Base-by-base conservation (phyloP, 1,140 invertebrate genomes). In the Cyphomyrmex costatus region DNA sequence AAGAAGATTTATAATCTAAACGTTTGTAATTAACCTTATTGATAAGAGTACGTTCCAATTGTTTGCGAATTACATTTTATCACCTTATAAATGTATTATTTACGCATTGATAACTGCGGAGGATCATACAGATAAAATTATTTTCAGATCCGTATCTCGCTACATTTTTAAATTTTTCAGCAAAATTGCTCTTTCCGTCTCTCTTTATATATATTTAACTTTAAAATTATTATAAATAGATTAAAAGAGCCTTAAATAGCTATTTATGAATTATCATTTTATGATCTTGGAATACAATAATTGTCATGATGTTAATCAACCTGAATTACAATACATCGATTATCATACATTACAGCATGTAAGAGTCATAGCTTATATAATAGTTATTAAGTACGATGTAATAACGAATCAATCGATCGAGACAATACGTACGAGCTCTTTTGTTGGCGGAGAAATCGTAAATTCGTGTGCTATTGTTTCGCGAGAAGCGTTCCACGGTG, bases 401-500 rank as follows among this genome's bases (percentile, higher is more conserved):
- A 78, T 65, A 78, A 51, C 60, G 60, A 79, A 21, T 65, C 60
- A 51, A 79, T 66, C 27, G 76, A 42, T 36, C 73, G 76, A 19
- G 42, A 79, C 76, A 19, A 77, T 42, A 53, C 12, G 33, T 8
- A 33, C 73, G 33, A 36, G 53, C 27, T 46, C 27, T 65, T 79
- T 79, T 79, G 58, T 78, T 49, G 30, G 30, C 46, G n/a, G 66
- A 21, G 51, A 33, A 82, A 56, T 71, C 65, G 79, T 46, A 33
- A 46, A 71, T 70, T 58, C 78, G 65, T 12, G 51, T 30, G 27
- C 58, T 63, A 77, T 42, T 63, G 60, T 49, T 46, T n/a, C 60
- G 6, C 30, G 78, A 27, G 51, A n/a, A 71, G 21, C 27, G 71
- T 84, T 65, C 71, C 71, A 60, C 36, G 36, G 5, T 33, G 10